These are phyloP conservation scores for Poecilus cupreus DNA, from an alignment of 2,888 invertebrate species.

Conservation along the genomic window DNA sequence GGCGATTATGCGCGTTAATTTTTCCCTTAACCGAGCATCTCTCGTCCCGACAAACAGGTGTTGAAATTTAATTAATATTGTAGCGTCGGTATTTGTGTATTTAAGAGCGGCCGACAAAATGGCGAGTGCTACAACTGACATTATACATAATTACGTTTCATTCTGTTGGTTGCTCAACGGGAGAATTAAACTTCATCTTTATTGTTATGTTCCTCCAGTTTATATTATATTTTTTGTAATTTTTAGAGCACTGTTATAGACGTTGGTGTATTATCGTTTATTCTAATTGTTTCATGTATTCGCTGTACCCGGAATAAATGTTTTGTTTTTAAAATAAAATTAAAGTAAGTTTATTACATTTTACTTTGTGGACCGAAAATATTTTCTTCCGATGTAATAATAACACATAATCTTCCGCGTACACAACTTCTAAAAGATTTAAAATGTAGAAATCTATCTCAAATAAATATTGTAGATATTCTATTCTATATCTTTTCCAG, in stretches of 20 bases:
- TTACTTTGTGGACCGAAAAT: too few relatives aligned
- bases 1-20: slow-evolving; percentile 51
- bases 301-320: too few relatives aligned
- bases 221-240: slow-evolving; percentile 11
- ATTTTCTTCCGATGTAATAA: too few relatives aligned
- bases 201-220: slow-evolving; percentile 15
- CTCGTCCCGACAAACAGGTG: slow-evolving; percentile 40
- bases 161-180: slow-evolving; percentile 29
- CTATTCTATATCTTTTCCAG: too few relatives aligned
- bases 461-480: too few relatives aligned
- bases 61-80: slow-evolving; percentile 56
- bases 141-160: slow-evolving; percentile 38
- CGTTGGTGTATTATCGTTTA: slow-evolving; percentile 3
- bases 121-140: slow-evolving; percentile 39
- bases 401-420: too few relatives aligned
- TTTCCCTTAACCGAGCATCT: slow-evolving; percentile 37
- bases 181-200: slow-evolving; percentile 18
- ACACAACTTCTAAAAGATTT: too few relatives aligned
- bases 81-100: slow-evolving; percentile 41
- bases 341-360: too few relatives aligned
- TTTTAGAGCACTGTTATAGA: not conserved
- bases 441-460: too few relatives aligned
- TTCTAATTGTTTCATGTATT: slow-evolving; percentile 1
- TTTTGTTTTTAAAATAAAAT: too few relatives aligned
- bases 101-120: slow-evolving; percentile 36